Base-by-base conservation (phyloP, 1,140 invertebrate species). In the Trissolcus basalis region DNA sequence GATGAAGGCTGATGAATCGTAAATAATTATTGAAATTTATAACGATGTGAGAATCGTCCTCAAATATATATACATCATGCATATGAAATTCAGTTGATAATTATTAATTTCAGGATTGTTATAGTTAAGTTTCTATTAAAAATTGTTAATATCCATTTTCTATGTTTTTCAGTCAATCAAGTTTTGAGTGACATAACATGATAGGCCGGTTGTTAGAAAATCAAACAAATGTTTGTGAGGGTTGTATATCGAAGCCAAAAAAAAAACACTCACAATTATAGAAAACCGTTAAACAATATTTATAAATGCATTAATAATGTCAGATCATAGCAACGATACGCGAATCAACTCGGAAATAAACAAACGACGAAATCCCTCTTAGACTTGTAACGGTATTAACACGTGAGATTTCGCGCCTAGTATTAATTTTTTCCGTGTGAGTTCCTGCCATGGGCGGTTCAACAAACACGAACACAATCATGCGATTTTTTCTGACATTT, bases 371-470 rank as follows among this genome's bases (percentile, higher is more conserved):
- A 55, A 71, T 63, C 39, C 47, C 59, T 63, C 59, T 63, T 63
- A 50, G 59, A 63, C 58, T 63, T 39, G 39, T 71, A 71, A 71
- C 59, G 68, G 68, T 63, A 71, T 70, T 53, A 71, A 32, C 53
- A 64, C 35, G 47, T 71, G 68, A 71, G 68, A 71, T 63, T 70
- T 71, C n/a, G 59, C 53, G 9, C 27, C n/a, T 27, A 12, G 47
- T 56, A 58, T 58, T 39, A 71, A 27, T 27, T 27, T 58, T 71
- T 71, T 71, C 63, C 45, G 53, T 45, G 53, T 53, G 59, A 63
- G 33, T 27, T 27, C 19, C 19, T 6, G 56, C 39, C 58, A 63
- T 35, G 14, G 45, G 51, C 36, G 44, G 35, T 47, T 55, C 56
- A 56, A 61, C 54, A 70, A 70, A 61, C 35, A 33, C 48, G 27